Evolutionary conservation across 2,888 invertebrate genomes (phyloP).

Genomic region (Chloroclystis v-ata): DNA sequence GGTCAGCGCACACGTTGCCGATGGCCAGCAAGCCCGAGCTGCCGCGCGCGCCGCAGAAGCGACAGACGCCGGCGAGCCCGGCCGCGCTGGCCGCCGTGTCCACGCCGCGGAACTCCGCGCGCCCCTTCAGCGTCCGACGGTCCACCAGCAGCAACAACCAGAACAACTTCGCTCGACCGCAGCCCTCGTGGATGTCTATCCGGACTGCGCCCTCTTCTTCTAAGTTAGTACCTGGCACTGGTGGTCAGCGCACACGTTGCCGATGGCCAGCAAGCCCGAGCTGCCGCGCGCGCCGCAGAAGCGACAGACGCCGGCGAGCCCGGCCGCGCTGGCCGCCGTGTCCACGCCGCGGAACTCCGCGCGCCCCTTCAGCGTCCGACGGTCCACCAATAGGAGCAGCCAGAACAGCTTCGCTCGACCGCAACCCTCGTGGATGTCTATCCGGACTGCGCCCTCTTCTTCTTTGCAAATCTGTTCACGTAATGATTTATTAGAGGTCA

Average conservation of each 20-base stretch:
- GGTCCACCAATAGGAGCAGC: conserved; percentile 95
- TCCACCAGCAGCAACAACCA: conserved; percentile 97
- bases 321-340: conserved; percentile 36
- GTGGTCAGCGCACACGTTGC: conserved; percentile 94
- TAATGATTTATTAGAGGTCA: too few relatives aligned
- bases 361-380: conserved; percentile 92
- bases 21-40: conserved; percentile 92
- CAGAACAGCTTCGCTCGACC: conserved; percentile 97
- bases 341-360: conserved; percentile 88
- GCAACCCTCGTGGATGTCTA: conserved; percentile 98
- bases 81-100: conserved; percentile 33
- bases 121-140: conserved; percentile 93
- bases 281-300: conserved; percentile 93
- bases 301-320: conserved; percentile 86
- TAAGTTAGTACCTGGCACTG: conserved; percentile 87
- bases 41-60: conserved; percentile 93
- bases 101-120: conserved; percentile 90
- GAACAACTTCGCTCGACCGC: conserved; percentile 96
- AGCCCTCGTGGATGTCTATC: conserved; percentile 97
- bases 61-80: conserved; percentile 84
- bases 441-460: conserved; percentile 96
- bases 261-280: conserved; percentile 90
- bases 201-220: conserved; percentile 97
- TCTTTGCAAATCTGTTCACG: conserved; percentile 91
- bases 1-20: conserved; percentile 95